Conservation (phyloP, 2,113 vertebrate species). For the Cyprinodon brontotheroides region DNA sequence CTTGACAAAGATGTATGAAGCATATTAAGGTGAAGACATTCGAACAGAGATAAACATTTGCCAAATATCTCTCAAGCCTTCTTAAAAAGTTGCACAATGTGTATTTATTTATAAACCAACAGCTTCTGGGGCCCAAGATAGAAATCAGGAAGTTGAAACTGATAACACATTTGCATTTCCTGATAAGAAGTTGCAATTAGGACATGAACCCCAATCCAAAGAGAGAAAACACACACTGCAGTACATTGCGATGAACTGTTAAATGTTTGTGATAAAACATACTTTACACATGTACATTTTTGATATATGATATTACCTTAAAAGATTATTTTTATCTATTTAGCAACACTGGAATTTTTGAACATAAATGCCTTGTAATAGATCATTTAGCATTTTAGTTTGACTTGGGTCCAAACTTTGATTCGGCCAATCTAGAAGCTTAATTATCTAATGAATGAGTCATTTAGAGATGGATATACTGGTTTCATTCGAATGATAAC, state of each 20-base stretch:
- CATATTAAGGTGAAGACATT: slow-evolving; percentile 41
- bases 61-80: background rate
- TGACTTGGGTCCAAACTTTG: background rate
- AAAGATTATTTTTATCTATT: background rate
- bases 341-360: background rate
- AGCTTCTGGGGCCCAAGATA: slow-evolving; percentile 55
- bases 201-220: background rate
- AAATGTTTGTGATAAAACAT: too few species aligned
- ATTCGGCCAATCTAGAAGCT: background rate
- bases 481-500: background rate
- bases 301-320: too few species aligned
- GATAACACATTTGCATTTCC: slow-evolving; percentile 68
- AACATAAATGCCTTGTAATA: too few species aligned
- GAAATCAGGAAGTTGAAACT: slow-evolving; percentile 56
- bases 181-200: slow-evolving; percentile 72
- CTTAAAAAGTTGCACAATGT: slow-evolving; percentile 4
- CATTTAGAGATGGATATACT: background rate
- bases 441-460: too few species aligned
- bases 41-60: background rate
- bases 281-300: too few species aligned
- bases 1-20: slow-evolving; percentile 44
- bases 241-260: background rate
- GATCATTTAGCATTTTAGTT: background rate
- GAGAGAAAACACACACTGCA: background rate
- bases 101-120: slow-evolving; percentile 23